Evolutionary conservation across 2,888 invertebrate genomes (phyloP), one percentile per base, ranked within the genome.

Genomic region (Parnassius smintheus): DNA sequence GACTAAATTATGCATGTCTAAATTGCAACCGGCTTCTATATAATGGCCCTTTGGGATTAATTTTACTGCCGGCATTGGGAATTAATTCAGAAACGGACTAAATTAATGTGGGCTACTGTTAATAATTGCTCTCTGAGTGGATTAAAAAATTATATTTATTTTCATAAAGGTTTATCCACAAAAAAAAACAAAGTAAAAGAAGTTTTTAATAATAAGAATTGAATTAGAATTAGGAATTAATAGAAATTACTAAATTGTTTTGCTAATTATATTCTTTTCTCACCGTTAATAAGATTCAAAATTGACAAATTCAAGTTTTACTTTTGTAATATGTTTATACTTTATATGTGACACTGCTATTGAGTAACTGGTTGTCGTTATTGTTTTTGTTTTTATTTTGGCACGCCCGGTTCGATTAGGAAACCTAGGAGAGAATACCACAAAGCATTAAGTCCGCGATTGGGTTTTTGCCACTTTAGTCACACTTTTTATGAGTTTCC

Each of bases 41-140:
- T 52, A 56, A 56, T 45, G 13, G 61, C 45, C 51, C 44, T 51
- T 51, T 10, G 56, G 56, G 56, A 61, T 61, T 61, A 61, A 61
- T 61, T 56, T 61, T 18, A 45, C 61, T 61, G 61, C 46, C 41
- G 45, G 51, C 52, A 56, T 56, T 52, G 52, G 45, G 46, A 61
- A 56, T 61, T 61, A 61, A 61, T 61, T 61, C 61, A 52, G 61
- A 46, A 52, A 52, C 56, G 45, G 61, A 41, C 56, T 52, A n/a
- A 12, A 51, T 51, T 56, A 61, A 61, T 61, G 52, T 13, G 35
- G 45, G 22, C 61, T 13, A 56, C 56, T 18, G 61, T 61, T 12
- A 44, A 59, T 56, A 56, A 61, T 56, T 49, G 12, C 13, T 12
- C 25, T 10, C 11, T 45, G 44, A 52, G 12, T 18, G 52, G 56